Evolutionary conservation across 1,140 invertebrate species (phyloP).

Genomic region (Temnothorax longispinosus): DNA sequence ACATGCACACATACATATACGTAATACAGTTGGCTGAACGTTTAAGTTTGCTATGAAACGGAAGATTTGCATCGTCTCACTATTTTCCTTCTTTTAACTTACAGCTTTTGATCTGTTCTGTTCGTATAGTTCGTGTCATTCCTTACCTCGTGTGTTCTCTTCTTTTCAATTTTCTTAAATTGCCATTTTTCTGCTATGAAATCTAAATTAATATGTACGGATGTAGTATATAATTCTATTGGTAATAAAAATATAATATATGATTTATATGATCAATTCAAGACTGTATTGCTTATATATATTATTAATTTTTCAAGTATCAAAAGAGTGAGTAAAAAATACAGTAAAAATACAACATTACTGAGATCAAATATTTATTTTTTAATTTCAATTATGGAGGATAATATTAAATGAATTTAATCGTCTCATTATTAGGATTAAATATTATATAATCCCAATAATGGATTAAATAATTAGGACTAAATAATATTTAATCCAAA

Average conservation of each 20-base stretch:
- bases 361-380: not conserved
- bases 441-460: too few species aligned
- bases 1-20: not conserved
- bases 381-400: not conserved
- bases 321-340: not conserved
- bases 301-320: not conserved
- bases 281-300: not conserved
- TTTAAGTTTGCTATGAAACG: conserved; percentile 65
- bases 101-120: not conserved
- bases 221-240: not conserved
- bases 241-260: not conserved
- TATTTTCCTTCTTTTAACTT: conserved; percentile 35
- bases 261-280: not conserved
- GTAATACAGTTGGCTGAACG: conserved; percentile 16
- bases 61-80: not conserved
- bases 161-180: not conserved
- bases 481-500: conserved; percentile 11
- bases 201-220: not conserved
- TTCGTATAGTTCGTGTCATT: not conserved
- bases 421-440: not conserved
- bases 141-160: not conserved
- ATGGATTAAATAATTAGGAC: not conserved
- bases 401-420: conserved; percentile 3
- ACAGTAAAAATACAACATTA: not conserved
- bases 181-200: not conserved